phyloP scores from a whole-genome alignment of 2,888 invertebrate genomes.

The Caenorhabditis uteleia region DNA sequence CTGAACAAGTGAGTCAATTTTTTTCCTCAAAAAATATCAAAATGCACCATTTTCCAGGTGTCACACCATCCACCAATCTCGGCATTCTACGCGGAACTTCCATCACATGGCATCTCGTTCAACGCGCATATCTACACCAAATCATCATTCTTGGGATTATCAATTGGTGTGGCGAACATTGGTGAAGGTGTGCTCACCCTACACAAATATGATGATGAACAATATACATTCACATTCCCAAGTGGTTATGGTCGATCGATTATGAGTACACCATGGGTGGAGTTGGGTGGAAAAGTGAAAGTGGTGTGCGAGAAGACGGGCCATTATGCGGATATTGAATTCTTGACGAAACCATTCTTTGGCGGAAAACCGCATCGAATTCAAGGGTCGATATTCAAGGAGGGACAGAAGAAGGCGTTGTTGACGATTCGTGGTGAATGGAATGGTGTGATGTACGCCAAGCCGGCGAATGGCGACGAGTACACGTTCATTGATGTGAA shows the following conservation, averaged over 20 bases:
- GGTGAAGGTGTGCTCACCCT: conserved; percentile 91
- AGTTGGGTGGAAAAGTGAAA: conserved; percentile 89
- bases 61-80: conserved; percentile 99
- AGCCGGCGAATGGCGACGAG: conserved; percentile 73
- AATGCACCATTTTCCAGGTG: conserved; percentile 74
- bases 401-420: conserved; percentile 62
- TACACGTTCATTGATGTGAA: conserved; percentile 64
- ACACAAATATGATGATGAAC: conserved; percentile 83
- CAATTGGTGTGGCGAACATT: conserved; percentile 83
- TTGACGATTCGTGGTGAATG: conserved; percentile 81
- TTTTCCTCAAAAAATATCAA: not conserved
- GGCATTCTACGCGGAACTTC: conserved; percentile 97
- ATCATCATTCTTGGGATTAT: conserved; percentile 96
- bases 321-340: conserved; percentile 89
- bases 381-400: conserved; percentile 49
- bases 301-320: conserved; percentile 89
- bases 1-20: conserved; percentile 82
- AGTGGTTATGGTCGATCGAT: conserved; percentile 97
- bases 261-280: conserved; percentile 97
- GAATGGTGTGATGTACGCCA: conserved; percentile 93
- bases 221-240: conserved; percentile 94
- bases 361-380: conserved; percentile 67
- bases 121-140: conserved; percentile 98
- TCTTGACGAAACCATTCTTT: conserved; percentile 81
- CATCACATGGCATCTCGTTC: conserved; percentile 85